These are phyloP conservation scores for Acromyrmex echinatior DNA, from an alignment of 1,140 invertebrate genomes.

Conservation along the genomic window DNA sequence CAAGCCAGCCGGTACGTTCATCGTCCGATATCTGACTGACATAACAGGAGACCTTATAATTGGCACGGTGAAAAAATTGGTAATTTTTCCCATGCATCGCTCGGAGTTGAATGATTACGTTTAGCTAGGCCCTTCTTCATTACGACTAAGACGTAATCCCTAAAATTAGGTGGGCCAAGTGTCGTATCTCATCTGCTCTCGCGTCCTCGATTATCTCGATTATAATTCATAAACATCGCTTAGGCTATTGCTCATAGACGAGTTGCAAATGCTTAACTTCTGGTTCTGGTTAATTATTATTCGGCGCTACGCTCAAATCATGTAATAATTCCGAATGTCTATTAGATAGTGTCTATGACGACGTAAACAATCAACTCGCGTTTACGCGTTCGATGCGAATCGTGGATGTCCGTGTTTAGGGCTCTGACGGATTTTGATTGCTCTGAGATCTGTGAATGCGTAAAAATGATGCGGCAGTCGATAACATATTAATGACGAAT, in stretches of 20 bases:
- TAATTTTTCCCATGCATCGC: slow-evolving; percentile 30
- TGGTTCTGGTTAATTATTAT: slow-evolving; percentile 45
- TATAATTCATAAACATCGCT: slow-evolving; percentile 2
- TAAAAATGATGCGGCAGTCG: slow-evolving; percentile 33
- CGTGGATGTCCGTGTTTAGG: slow-evolving; percentile 12
- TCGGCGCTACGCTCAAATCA: slow-evolving; percentile 31
- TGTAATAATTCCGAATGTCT: not conserved
- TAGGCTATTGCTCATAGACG: slow-evolving; percentile 51
- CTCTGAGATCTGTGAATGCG: slow-evolving; percentile 33
- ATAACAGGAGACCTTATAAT: slow-evolving; percentile 51
- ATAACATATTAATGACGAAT: slow-evolving; percentile 11
- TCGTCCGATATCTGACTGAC: slow-evolving; percentile 74
- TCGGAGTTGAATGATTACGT: slow-evolving; percentile 48
- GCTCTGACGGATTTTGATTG: slow-evolving; percentile 24
- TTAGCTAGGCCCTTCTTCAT: slow-evolving; percentile 54
- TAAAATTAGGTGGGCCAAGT: slow-evolving; percentile 36
- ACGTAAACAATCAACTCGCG: not conserved
- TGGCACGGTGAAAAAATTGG: not conserved
- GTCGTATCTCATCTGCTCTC: not conserved
- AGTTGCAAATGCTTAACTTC: slow-evolving; percentile 38
- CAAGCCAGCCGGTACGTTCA: slow-evolving; percentile 81
- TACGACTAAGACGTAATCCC: slow-evolving; percentile 31
- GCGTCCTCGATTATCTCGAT: not conserved
- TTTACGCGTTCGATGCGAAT: not conserved
- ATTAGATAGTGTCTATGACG: not conserved